Conservation (phyloP, 2,888 invertebrate species). For the Psylliodes chrysocephalus region DNA sequence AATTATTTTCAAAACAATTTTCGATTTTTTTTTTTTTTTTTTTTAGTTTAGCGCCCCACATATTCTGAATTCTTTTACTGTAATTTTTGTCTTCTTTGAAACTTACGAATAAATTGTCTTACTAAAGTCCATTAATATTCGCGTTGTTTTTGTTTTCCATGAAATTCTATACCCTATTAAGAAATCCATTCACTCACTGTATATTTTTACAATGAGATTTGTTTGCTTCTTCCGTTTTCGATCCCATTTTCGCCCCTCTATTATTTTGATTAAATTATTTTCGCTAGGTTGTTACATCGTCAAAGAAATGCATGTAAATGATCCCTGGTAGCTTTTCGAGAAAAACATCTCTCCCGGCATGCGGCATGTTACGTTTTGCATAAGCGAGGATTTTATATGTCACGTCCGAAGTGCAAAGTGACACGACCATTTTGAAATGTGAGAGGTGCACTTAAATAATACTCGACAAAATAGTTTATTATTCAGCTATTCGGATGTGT, state of each 20-base stretch:
- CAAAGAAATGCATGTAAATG: slow-evolving; percentile 12
- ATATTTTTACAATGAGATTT: too few species aligned
- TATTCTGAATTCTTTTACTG: too few species aligned
- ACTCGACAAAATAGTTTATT: slow-evolving; percentile 17
- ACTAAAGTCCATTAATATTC: too few species aligned
- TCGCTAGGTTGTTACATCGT: slow-evolving; percentile 5
- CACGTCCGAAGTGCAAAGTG: slow-evolving; percentile 18
- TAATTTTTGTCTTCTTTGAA: too few species aligned
- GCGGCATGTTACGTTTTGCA: slow-evolving; percentile 13
- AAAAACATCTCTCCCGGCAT: slow-evolving; percentile 3
- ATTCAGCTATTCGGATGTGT: neutral
- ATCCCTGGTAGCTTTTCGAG: slow-evolving; percentile 1
- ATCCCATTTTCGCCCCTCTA: neutral
- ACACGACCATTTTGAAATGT: slow-evolving; percentile 26
- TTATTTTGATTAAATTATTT: slow-evolving; percentile 7
- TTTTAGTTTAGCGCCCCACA: too few species aligned
- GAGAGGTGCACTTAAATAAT: slow-evolving; percentile 28
- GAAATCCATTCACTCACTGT: too few species aligned
- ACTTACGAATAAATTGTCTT: too few species aligned
- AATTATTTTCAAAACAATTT: too few species aligned
- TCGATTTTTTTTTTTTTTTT: too few species aligned
- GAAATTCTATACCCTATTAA: too few species aligned
- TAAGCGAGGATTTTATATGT: slow-evolving; percentile 9
- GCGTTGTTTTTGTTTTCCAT: too few species aligned
- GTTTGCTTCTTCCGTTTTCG: too few species aligned